These are phyloP conservation scores for Pegoplata infirma DNA, from an alignment of 2,888 invertebrate genomes.

Conservation along the genomic window DNA sequence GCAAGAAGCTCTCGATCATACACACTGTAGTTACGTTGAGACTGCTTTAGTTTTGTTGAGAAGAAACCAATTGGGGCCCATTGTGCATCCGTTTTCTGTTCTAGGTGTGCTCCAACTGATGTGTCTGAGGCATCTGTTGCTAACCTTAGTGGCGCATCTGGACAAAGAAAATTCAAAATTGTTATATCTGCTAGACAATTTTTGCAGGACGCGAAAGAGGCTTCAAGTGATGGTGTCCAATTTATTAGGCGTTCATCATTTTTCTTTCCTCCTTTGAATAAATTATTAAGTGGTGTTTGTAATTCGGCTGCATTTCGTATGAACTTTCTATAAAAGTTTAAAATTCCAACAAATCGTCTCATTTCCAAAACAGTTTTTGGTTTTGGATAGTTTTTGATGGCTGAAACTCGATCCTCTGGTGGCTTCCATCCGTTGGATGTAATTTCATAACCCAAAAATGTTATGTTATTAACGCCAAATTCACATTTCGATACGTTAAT, in stretches of 20 bases:
- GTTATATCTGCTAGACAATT: neutral
- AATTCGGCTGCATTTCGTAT: conserved; percentile 33
- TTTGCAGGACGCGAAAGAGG: conserved; percentile 16
- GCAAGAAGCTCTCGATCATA: conserved; percentile 57
- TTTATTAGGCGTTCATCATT: conserved; percentile 27
- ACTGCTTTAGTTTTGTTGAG: too few species aligned
- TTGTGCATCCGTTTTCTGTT: too few species aligned
- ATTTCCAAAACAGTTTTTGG: conserved; percentile 36
- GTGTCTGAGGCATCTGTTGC: neutral
- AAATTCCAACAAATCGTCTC: conserved; percentile 50
- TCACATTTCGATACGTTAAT: conserved; percentile 64
- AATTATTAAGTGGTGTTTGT: conserved; percentile 29
- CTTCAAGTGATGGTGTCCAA: too few species aligned
- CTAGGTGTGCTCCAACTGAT: neutral
- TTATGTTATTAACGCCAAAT: conserved; percentile 48
- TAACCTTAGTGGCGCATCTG: neutral
- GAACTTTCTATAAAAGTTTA: conserved; percentile 53
- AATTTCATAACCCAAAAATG: conserved; percentile 23
- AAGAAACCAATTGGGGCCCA: too few species aligned
- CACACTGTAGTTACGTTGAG: conserved; percentile 25
- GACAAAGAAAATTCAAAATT: neutral
- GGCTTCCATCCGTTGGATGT: conserved; percentile 31
- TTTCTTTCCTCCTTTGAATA: conserved; percentile 44
- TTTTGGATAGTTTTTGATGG: conserved; percentile 39
- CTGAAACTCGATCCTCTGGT: conserved; percentile 46